A percentile compares a stretch with the other conserved stretches of the same genome.
Evolutionary conservation across 2,113 vertebrate species (phyloP).

Genomic region (Scolopax mira): DNA sequence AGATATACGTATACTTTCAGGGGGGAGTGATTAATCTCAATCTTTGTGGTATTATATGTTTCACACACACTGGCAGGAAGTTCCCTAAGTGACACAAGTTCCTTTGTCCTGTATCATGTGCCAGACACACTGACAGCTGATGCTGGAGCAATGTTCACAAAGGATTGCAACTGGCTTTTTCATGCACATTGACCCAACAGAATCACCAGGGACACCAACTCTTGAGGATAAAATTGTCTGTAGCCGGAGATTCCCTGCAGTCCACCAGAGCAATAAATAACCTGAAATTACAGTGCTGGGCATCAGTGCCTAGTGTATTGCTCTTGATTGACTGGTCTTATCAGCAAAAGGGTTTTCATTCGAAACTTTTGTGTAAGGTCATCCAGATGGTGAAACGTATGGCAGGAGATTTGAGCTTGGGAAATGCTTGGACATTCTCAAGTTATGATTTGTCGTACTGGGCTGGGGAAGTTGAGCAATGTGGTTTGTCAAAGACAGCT

Average conservation of each 20-base stretch:
- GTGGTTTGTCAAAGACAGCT: not conserved
- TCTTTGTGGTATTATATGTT: not conserved
- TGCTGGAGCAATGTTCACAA: not conserved
- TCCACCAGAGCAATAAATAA: constrained; percentile 49
- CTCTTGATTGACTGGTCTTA: not conserved
- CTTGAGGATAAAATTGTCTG: not conserved
- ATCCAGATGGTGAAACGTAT: not conserved
- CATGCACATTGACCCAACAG: not conserved
- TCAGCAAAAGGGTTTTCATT: not conserved
- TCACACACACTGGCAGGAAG: constrained; percentile 21
- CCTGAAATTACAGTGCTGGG: not conserved
- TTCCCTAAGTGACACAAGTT: constrained; percentile 18
- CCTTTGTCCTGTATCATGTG: not conserved
- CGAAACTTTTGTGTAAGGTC: not conserved
- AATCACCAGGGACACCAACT: not conserved
- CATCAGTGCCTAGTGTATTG: not conserved
- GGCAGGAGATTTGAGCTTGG: not conserved
- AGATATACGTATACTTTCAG: not conserved
- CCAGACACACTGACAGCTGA: constrained; percentile 36
- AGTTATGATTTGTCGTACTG: rapidly evolving
- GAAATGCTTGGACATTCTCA: not conserved
- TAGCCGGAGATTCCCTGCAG: constrained; percentile 31
- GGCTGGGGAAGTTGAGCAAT: not conserved
- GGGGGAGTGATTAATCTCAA: not conserved
- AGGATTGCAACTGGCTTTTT: not conserved